Percentiles rank a stretch among this genome's conserved stretches.
Evolutionary conservation across 2,888 invertebrate species (phyloP).

Genomic region (Perithous albicinctus): DNA sequence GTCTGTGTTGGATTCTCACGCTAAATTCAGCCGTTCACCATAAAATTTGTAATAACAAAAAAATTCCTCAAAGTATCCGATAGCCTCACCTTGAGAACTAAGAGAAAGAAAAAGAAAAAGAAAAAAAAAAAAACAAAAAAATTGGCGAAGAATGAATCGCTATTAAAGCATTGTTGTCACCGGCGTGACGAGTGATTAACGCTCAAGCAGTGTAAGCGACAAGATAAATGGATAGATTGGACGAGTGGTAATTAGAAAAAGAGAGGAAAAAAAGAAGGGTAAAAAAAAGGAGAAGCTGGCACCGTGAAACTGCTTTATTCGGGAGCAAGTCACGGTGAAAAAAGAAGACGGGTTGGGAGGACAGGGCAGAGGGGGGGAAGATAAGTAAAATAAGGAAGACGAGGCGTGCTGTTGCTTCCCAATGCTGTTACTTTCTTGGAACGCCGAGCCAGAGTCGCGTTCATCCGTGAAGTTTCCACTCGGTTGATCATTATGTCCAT

Average conservation of each 20-base stretch:
- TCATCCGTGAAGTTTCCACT: conserved; percentile 76
- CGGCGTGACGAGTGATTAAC: conserved; percentile 31
- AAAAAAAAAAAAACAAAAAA: too few relatives aligned
- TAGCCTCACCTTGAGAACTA: too few relatives aligned
- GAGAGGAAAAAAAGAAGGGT: too few relatives aligned
- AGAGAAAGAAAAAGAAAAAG: background rate
- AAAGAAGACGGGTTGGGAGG: too few relatives aligned
- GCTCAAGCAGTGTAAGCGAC: conserved; percentile 25
- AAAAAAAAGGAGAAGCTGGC: too few relatives aligned
- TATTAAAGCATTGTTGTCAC: background rate
- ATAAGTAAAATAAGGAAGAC: conserved; percentile 42
- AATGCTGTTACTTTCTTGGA: conserved; percentile 48
- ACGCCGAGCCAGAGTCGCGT: conserved; percentile 58
- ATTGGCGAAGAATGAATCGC: conserved; percentile 4
- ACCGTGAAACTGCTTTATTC: conserved; percentile 43
- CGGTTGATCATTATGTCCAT: conserved; percentile 72
- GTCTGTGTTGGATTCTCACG: too few relatives aligned
- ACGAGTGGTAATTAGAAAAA: conserved; percentile 34
- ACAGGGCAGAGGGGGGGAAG: too few relatives aligned
- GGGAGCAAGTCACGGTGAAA: conserved; percentile 25
- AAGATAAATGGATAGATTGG: conserved; percentile 35
- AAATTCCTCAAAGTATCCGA: too few relatives aligned
- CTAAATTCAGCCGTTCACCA: too few relatives aligned
- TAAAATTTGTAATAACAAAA: too few relatives aligned
- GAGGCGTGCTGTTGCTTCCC: conserved; percentile 45